Percentiles rank a stretch among this genome's conserved stretches.
Evolutionary conservation across 2,113 vertebrate genomes (phyloP).

Genomic region (Mirounga angustirostris): DNA sequence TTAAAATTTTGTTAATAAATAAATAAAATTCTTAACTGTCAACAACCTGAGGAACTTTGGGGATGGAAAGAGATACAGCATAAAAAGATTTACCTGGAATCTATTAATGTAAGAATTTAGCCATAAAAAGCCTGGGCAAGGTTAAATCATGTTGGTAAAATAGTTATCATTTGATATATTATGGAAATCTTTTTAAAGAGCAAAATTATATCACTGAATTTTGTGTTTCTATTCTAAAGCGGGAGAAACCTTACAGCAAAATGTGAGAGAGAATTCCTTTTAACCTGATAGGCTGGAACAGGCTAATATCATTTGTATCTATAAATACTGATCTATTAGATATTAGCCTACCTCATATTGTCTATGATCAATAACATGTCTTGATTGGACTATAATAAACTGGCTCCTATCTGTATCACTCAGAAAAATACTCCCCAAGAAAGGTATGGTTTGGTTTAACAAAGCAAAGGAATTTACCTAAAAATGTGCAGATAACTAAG

Average conservation of each 20-base stretch:
- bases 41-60: not conserved
- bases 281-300: not conserved
- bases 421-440: not conserved
- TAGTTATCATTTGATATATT: conserved; percentile 18
- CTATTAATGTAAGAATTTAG: not conserved
- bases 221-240: not conserved
- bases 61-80: not conserved
- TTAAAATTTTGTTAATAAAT: not conserved
- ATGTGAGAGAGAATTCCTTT: not conserved
- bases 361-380: not conserved
- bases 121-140: not conserved
- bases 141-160: not conserved
- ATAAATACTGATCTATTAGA: not conserved
- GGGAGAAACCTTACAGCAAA: not conserved
- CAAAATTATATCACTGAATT: not conserved
- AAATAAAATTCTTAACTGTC: not conserved
- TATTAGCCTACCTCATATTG: not conserved
- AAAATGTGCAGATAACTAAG: not conserved
- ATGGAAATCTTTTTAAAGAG: conserved; percentile 40
- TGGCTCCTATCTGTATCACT: not conserved
- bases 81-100: conserved; percentile 32
- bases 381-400: not conserved
- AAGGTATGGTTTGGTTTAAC: not conserved
- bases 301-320: not conserved
- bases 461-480: conserved; percentile 11